These are phyloP conservation scores for Hydropotes inermis DNA, from an alignment of 2,113 vertebrate genomes.

Conservation along the genomic window DNA sequence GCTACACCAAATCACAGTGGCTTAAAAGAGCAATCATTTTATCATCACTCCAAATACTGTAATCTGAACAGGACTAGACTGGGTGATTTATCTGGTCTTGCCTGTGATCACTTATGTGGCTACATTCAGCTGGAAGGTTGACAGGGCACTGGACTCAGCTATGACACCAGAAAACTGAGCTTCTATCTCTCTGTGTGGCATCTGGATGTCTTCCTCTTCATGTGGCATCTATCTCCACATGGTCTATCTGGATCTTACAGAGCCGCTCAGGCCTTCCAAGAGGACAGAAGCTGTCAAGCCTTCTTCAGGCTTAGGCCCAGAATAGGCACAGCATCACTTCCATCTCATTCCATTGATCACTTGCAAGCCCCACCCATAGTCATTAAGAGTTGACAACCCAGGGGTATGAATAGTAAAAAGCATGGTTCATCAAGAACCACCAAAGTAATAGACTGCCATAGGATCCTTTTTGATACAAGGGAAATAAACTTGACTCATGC, in stretches of 20 bases:
- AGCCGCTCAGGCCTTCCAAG: neutral
- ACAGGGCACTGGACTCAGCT: neutral
- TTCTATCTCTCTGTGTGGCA: neutral
- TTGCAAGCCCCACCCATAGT: neutral
- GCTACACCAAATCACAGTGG: neutral
- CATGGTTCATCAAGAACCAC: neutral
- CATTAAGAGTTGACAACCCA: neutral
- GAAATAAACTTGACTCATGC: neutral
- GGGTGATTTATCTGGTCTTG: neutral
- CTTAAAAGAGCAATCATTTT: neutral
- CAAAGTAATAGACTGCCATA: accelerated
- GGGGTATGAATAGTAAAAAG: neutral
- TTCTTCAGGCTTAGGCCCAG: neutral
- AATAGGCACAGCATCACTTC: neutral
- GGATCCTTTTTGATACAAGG: neutral
- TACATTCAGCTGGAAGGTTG: neutral
- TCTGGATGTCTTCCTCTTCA: neutral
- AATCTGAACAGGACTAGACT: neutral
- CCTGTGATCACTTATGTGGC: neutral
- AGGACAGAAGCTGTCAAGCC: neutral
- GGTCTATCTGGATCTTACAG: neutral
- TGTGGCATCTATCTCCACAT: neutral
- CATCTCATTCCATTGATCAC: neutral
- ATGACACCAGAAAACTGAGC: neutral
- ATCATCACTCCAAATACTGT: neutral